Evolutionary conservation across 2,797 vertebrate species (phyloP), one percentile per base, ranked within the genome.

Genomic region (Sebastes steindachneri): DNA sequence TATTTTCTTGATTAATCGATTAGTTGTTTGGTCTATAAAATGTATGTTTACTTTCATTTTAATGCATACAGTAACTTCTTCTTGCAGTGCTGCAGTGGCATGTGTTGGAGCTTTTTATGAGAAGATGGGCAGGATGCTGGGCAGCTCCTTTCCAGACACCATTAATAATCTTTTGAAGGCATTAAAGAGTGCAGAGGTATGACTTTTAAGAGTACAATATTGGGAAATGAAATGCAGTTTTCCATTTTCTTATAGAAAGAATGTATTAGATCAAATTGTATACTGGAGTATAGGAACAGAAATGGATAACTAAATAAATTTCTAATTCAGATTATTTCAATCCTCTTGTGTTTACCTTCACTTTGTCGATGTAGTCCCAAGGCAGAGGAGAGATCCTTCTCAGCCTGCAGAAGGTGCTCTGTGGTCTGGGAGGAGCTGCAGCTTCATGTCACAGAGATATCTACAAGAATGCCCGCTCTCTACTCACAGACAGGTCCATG

Each of bases 101-200:
- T 99, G 98, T 89, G 97, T 99, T 66, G 98, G 99, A 72, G 98
- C 98, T 9, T 99, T 99, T 95, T 99, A 99, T 93, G 98, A 99
- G 93, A 98, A 98, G 95, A 99, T 99, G 97, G 98, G 98, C 37
- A 95, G 99, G 86, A 99, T 99, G 97, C 92, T 99, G 77, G 99
- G 99, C 76, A 99, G 99, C 91, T 97, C 98, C 82, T 99, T 99
- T 93, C 98, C 98, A 9, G 99, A 99, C 92, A 99, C 98, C 55
- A 97, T 99, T 62, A 99, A 97, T 92, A 99, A 99, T 94, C 96
- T 99, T 58, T 92, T 99, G 82, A 99, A 99, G 85, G 98, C 98
- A 68, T 93, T 99, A 82, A 99, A 99, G 94, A 98, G 96, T 84
- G 98, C 98, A 77, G 99, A 99, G 97, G 99, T 99, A 94, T 41